phyloP scores from a whole-genome alignment of 2,888 invertebrate genomes.

The Plagodis dolabraria region DNA sequence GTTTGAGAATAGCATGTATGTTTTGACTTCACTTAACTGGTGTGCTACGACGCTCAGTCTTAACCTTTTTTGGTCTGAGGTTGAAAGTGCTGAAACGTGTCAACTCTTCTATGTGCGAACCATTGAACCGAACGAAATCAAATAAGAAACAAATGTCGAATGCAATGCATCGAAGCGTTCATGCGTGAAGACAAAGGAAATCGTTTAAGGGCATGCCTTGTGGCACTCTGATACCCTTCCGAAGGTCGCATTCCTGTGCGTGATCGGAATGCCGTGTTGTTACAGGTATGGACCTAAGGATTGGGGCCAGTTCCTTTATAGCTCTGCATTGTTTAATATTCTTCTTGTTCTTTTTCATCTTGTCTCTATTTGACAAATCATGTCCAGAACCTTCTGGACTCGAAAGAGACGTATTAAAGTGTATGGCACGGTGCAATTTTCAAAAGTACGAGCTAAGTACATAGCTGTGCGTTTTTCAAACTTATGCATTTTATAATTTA shows the following conservation, averaged over 20 bases:
- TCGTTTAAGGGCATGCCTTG: constrained; percentile 46
- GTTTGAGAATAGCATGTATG: no score
- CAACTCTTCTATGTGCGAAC: constrained; percentile 10
- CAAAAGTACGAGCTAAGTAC: no score
- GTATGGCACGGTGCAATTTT: no score
- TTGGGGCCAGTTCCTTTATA: background rate
- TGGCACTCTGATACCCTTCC: constrained; percentile 43
- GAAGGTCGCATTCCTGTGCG: constrained; percentile 58
- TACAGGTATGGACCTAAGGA: constrained; percentile 16
- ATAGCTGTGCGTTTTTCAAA: no score
- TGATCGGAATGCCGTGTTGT: constrained; percentile 42
- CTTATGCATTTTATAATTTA: no score
- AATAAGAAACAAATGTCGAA: constrained; percentile 28
- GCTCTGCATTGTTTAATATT: background rate
- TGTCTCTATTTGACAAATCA: no score
- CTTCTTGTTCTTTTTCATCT: no score
- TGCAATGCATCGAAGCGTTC: constrained; percentile 31
- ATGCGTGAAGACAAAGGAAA: constrained; percentile 53
- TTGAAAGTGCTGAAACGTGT: background rate
- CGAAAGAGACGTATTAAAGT: no score
- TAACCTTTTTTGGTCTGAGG: no score
- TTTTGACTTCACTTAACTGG: no score
- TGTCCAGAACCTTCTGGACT: no score
- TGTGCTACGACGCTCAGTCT: no score
- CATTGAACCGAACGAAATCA: constrained; percentile 15